Conservation (phyloP, 1,140 invertebrate genomes). For the Centruroides sculpturatus region DNA sequence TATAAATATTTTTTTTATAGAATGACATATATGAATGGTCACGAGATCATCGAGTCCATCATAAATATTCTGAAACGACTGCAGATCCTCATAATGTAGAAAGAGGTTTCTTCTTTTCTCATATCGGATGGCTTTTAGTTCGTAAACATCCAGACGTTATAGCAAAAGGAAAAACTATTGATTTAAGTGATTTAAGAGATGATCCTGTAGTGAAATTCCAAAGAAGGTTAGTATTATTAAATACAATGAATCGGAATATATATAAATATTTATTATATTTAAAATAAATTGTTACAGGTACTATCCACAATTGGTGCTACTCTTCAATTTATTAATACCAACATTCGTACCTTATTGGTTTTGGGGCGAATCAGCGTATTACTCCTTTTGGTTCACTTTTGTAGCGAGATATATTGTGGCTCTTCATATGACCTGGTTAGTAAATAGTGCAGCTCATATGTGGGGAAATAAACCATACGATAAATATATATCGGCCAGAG, state of each 20-base stretch:
- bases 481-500: slow-evolving; percentile 34
- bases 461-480: slow-evolving; percentile 87
- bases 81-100: slow-evolving; percentile 91
- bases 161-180: slow-evolving; percentile 68
- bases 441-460: slow-evolving; percentile 88
- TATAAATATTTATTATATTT: neutral
- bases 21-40: slow-evolving; percentile 69
- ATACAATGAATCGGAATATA: no score
- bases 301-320: slow-evolving; percentile 46
- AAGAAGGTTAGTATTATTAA: slow-evolving; percentile 37
- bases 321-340: slow-evolving; percentile 53
- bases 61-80: slow-evolving; percentile 89
- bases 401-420: slow-evolving; percentile 55
- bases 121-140: slow-evolving; percentile 83
- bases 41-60: slow-evolving; percentile 86
- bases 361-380: neutral
- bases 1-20: neutral
- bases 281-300: slow-evolving; percentile 33
- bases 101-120: slow-evolving; percentile 89
- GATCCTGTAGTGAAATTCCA: slow-evolving; percentile 77
- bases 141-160: slow-evolving; percentile 83
- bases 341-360: neutral
- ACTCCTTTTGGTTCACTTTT: neutral
- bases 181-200: slow-evolving; percentile 63
- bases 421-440: slow-evolving; percentile 85